Evolutionary conservation across 2,888 invertebrate species (phyloP).

Genomic region (Eilema griseolum): DNA sequence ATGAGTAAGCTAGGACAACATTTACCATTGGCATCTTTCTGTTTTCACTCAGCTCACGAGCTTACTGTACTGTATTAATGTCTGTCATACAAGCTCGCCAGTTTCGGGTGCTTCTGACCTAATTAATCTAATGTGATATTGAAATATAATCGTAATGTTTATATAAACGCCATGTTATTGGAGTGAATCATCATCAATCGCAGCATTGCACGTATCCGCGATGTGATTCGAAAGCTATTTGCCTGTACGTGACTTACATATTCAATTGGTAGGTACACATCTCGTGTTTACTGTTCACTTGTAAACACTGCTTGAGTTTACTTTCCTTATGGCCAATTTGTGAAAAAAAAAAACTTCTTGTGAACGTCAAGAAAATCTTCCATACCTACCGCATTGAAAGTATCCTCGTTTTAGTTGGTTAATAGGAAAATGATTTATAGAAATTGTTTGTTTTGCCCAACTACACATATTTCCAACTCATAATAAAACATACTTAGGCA

Average conservation of each 20-base stretch:
- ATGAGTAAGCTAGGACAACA: not conserved
- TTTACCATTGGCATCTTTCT: not conserved
- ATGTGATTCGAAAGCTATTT: constrained; percentile 23
- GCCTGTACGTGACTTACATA: constrained; percentile 23
- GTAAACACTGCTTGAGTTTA: not conserved
- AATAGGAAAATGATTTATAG: not conserved
- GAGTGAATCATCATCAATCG: constrained; percentile 26
- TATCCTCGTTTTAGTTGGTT: not conserved
- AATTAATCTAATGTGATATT: not conserved
- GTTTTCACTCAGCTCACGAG: not conserved
- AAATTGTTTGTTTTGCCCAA: too few species aligned
- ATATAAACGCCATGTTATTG: not conserved
- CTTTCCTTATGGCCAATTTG: not conserved
- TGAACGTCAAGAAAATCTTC: not conserved
- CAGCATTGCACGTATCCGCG: not conserved
- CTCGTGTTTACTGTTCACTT: constrained; percentile 2
- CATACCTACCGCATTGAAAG: not conserved
- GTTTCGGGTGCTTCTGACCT: not conserved
- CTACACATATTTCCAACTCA: not conserved
- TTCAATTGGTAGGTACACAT: not conserved
- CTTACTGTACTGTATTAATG: constrained; percentile 1
- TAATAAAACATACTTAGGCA: too few species aligned
- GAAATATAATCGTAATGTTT: not conserved
- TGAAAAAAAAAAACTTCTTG: not conserved
- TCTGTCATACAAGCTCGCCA: not conserved